Percentiles rank a stretch among this genome's conserved stretches.
These are phyloP conservation scores for Poeciliopsis presidionis DNA, from an alignment of 2,797 vertebrate species.

Conservation along the genomic window DNA sequence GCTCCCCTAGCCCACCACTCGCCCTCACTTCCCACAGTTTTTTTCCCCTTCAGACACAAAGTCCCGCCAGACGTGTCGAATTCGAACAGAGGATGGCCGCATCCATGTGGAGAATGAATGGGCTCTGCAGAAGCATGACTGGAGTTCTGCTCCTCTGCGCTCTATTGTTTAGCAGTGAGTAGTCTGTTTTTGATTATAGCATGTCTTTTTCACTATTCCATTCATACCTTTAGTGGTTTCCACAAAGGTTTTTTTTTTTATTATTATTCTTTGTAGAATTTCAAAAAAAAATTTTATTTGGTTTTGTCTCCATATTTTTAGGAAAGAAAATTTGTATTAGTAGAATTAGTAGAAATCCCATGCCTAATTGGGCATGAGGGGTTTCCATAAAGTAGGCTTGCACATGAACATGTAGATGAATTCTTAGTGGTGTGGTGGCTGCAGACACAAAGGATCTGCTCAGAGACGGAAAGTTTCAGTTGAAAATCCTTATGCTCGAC, in stretches of 20 bases:
- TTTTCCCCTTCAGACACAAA: slow-evolving; percentile 14
- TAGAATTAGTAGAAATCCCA: not conserved
- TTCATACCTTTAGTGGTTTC: not conserved
- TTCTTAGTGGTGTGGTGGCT: slow-evolving; percentile 41
- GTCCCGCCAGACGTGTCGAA: slow-evolving; percentile 38
- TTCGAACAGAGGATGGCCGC: slow-evolving; percentile 72
- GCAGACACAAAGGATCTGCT: slow-evolving; percentile 76
- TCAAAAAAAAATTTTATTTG: not conserved
- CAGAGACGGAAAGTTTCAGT: slow-evolving; percentile 70
- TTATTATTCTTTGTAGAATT: not conserved
- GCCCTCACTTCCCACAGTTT: slow-evolving; percentile 34
- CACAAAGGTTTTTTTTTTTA: not conserved
- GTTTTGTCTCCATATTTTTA: not conserved
- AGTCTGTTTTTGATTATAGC: slow-evolving; percentile 1
- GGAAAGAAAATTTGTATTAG: not conserved
- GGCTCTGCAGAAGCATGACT: slow-evolving; percentile 66
- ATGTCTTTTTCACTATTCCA: not conserved
- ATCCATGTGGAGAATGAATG: slow-evolving; percentile 78
- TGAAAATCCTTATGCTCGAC: slow-evolving; percentile 67
- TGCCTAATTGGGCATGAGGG: no score
- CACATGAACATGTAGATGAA: slow-evolving; percentile 27
- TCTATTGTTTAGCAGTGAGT: slow-evolving; percentile 80
- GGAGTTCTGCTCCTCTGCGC: slow-evolving; percentile 65
- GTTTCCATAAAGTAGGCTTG: not conserved
- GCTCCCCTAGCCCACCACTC: slow-evolving; percentile 49